Base-by-base conservation (phyloP, 2,888 invertebrate species). In the Volucella inanis region DNA sequence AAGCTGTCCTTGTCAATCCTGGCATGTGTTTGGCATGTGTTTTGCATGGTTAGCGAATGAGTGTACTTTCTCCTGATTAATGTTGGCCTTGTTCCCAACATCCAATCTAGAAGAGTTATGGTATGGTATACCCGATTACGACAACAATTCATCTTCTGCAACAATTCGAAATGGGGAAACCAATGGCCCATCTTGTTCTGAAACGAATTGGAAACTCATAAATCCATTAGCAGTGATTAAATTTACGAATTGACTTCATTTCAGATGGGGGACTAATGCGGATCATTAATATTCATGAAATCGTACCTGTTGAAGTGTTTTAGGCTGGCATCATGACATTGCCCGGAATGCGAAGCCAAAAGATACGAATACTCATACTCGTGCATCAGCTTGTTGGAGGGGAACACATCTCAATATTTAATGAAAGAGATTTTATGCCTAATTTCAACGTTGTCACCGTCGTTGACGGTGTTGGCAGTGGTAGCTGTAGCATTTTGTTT, bases 261-360 rank as follows among this genome's bases (percentile, higher is more conserved):
- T 77, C 31, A 47, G 57, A 22, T n/a, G 47, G 15, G 39, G 18
- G n/a, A 22, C 61, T 9, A n/a, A 6, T 43, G 39, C 38, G 15
- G 31, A 49, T 76, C 84, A 84, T 84, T 84, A 84, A 84, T 79
- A 84, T 84, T 84, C 84, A 84, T 84, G 75, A 62, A 67, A 84
- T 75, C 31, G 31, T 75, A 84, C 84, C 84, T 79, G 79, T 84
- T 79, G 84, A 79, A 75, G 41, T 55, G 47, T 38, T 50, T 43
- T 77, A 2, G 68, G 52, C 50, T 12, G 39, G 6, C 8, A 31
- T 31, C 31, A 31, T 31, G 65, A 41, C 15, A 14, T 49, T 14
- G 8, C 8, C 12, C 6, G 10, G 50, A 31, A 55, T 11, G 22
- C 47, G 47, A 6, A 61, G 11, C 43, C 9, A 1, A 22, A 22